A percentile compares a stretch with the other conserved stretches of the same genome.
Conservation (phyloP, 2,797 vertebrate species). For the Lepilemur septentrionalis region DNA sequence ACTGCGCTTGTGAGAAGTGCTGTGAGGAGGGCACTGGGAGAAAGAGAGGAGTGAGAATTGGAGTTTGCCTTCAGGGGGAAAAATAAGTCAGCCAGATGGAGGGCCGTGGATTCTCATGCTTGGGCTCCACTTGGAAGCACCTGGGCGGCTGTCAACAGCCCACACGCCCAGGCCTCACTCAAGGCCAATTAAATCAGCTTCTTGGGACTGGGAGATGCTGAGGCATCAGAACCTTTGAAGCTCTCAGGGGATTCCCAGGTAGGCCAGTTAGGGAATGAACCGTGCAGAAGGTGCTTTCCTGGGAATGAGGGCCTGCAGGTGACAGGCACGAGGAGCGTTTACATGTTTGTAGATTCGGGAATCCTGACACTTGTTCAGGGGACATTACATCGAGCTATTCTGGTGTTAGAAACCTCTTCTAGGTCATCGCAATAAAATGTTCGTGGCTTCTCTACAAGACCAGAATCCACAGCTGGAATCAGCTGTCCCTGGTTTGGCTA, state of each 20-base stretch:
- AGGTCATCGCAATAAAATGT: neutral
- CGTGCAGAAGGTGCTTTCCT: neutral
- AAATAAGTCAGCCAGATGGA: neutral
- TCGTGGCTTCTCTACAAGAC: neutral
- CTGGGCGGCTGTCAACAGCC: neutral
- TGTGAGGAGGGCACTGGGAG: neutral
- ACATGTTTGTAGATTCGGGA: neutral
- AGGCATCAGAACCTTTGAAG: neutral
- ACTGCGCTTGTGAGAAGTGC: neutral
- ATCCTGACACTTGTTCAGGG: neutral
- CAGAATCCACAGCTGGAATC: neutral
- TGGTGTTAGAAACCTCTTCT: neutral
- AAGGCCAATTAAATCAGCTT: neutral
- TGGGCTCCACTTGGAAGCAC: neutral
- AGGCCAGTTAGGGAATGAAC: neutral
- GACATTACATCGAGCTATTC: neutral
- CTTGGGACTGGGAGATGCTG: neutral
- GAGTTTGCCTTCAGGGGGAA: neutral
- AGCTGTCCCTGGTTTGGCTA: neutral
- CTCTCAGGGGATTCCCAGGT: neutral
- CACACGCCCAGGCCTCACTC: accelerated
- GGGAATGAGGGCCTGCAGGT: neutral
- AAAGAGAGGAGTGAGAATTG: neutral
- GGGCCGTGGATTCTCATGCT: neutral
- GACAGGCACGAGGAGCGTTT: neutral